These are phyloP conservation scores for Sylvilagus bachmani DNA, from an alignment of 2,113 vertebrate genomes.

Conservation along the genomic window DNA sequence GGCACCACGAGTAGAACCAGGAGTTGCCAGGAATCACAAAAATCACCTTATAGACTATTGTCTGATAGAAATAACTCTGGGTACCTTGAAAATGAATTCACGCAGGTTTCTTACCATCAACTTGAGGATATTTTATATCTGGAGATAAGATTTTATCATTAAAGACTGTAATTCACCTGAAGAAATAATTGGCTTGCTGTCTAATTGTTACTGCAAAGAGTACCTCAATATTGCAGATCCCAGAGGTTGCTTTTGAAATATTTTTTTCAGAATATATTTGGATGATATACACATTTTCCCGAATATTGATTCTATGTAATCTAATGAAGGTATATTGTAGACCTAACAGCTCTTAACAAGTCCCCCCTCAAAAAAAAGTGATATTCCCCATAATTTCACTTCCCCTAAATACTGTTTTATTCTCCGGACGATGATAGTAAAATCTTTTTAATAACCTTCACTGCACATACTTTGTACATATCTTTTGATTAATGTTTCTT, in stretches of 20 bases:
- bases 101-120: neutral
- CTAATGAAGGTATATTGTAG: neutral
- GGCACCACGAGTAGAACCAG: no score
- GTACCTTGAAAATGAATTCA: neutral
- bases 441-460: neutral
- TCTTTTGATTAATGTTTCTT: neutral
- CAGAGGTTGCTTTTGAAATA: neutral
- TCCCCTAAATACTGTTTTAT: neutral
- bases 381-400: neutral
- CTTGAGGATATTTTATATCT: neutral
- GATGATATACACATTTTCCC: neutral
- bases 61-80: neutral
- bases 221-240: neutral
- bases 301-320: neutral
- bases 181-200: neutral
- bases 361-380: neutral
- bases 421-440: neutral
- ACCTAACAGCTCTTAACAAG: neutral
- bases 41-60: neutral
- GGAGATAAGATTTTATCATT: neutral
- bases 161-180: neutral
- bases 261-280: slow-evolving; percentile 34
- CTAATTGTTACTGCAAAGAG: slow-evolving; percentile 20
- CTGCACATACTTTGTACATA: neutral
- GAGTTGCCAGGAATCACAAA: neutral